Conservation (phyloP, 2,113 vertebrate genomes). For the Ptilorrhoa leucosticta region DNA sequence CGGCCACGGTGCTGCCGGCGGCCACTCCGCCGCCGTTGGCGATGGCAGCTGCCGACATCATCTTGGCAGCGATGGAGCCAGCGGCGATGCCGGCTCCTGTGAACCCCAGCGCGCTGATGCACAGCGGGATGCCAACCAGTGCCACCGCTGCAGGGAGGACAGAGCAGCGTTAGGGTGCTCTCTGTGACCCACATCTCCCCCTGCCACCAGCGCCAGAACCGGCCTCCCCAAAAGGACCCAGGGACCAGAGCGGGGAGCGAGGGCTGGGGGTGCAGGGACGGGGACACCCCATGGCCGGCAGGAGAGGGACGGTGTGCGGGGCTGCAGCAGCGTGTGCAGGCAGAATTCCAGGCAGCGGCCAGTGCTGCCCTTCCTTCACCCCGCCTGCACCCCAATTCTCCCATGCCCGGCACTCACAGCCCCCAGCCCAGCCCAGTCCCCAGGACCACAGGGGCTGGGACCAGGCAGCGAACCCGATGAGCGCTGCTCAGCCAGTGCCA, state of each 20-base stretch:
- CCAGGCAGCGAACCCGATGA: fast-evolving
- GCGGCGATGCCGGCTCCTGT: neutral
- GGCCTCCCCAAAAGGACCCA: neutral
- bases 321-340: neutral
- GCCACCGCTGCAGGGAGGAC: neutral
- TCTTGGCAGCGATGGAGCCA: neutral
- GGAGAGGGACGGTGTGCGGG: neutral
- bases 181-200: fast-evolving
- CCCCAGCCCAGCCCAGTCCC: no score
- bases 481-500: neutral
- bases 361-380: neutral
- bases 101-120: fast-evolving
- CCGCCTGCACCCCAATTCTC: neutral
- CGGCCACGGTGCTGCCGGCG: neutral
- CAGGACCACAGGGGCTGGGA: neutral
- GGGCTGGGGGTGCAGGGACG: neutral
- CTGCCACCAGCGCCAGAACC: neutral
- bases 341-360: neutral
- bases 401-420: neutral
- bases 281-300: fast-evolving
- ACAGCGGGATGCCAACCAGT: fast-evolving
- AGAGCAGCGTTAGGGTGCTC: fast-evolving
- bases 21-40: neutral
- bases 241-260: neutral
- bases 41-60: neutral